Percentiles rank a stretch among this genome's conserved stretches.
Evolutionary conservation across 2,113 vertebrate genomes (phyloP).

Genomic region (Sorex araneus): DNA sequence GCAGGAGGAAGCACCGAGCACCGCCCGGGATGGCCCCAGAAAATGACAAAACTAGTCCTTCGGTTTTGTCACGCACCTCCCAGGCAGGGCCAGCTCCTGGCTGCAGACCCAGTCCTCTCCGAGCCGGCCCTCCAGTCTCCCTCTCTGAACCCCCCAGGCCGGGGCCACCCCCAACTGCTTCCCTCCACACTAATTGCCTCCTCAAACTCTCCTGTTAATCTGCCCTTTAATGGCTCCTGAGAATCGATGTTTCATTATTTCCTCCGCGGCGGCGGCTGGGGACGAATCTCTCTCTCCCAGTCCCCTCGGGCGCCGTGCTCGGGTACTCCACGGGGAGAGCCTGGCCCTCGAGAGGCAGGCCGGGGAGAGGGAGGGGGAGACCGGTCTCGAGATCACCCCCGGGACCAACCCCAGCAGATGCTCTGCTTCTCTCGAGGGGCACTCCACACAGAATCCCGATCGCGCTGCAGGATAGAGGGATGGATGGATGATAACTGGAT

Average conservation of each 20-base stretch:
- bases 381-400: constrained; percentile 1
- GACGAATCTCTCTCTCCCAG: constrained; percentile 29
- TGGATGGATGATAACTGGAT: no score
- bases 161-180: constrained; percentile 60
- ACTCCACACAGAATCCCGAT: not conserved
- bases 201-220: constrained; percentile 68
- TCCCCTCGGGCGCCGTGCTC: not conserved
- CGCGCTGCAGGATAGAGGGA: not conserved
- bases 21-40: no score
- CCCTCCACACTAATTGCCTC: constrained; percentile 76
- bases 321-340: constrained; percentile 36
- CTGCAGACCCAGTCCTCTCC: no score
- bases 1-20: no score
- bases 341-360: constrained; percentile 32
- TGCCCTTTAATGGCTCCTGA: constrained; percentile 70
- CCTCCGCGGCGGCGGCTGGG: constrained; percentile 45
- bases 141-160: not conserved
- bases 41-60: no score
- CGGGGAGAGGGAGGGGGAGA: not conserved
- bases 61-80: no score
- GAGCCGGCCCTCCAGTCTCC: no score
- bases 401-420: not conserved
- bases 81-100: no score
- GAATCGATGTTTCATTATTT: constrained; percentile 81
- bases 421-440: not conserved